Evolutionary conservation across 2,797 vertebrate species (phyloP), one percentile per base, ranked within the genome.

Genomic region (Syncerus caffer): DNA sequence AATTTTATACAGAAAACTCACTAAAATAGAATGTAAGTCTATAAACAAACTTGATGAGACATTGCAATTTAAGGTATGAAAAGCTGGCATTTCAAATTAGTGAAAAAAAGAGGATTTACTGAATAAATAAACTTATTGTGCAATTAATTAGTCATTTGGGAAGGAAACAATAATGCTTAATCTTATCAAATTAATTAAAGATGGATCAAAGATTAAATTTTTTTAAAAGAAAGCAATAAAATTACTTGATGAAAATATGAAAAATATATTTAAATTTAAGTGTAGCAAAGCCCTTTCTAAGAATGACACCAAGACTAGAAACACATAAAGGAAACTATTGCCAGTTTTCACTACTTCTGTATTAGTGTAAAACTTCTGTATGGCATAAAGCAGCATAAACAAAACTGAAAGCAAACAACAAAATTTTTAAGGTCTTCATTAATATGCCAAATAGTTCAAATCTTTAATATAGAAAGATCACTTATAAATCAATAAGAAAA

Each of bases 391-490:
- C 50, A 85, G 13, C 15, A 93, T n/a, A 76, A 90, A 92, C 15
- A 95, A 79, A 89, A 96, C 10, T 62, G 45, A 85, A 89, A 92
- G 50, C 7, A 50, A 78, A 53, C 17, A 89, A 34, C 9, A 80
- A 74, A 85, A 53, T 34, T 23, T 79, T 53, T n/a, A 82, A 53
- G 21, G 6, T 67, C 47, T 45, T 79, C 14, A 58, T 25, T 38
- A 45, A 55, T n/a, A 53, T 50, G 8, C 34, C 45, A 93, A 51
- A 87, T 19, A 34, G 57, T 38, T 92, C 85, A 93, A 95, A 58
- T 74, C 25, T 93, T 97, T 62, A 89, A 29, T 60, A 80, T 62
- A 74, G 84, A 89, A 96, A 86, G 12, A 90, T 47, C 34, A 86
- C 23, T 86, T 90, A 90, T 2, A 85, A 91, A 91, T 64, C 27